Evolutionary conservation across 2,113 vertebrate genomes (phyloP), one percentile per base, ranked within the genome.

Genomic region (Typhlomys cinereus): DNA sequence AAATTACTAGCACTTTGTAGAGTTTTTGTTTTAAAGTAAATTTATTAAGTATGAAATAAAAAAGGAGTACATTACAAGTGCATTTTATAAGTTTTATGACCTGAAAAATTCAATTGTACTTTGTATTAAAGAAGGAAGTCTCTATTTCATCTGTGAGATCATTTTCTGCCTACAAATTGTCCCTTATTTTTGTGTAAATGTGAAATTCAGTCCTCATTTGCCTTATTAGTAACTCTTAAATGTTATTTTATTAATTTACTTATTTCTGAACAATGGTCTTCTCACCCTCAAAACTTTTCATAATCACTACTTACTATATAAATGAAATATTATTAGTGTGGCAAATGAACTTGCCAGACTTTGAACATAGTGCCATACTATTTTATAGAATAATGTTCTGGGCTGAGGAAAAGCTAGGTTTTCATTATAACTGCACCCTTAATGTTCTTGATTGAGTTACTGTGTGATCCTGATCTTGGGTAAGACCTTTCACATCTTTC

Each of bases 21-120:
- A n/a, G n/a, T n/a, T n/a, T n/a, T n/a, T n/a, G n/a, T n/a, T n/a
- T n/a, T n/a, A n/a, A n/a, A n/a, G n/a, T n/a, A n/a, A n/a, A n/a
- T n/a, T n/a, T n/a, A n/a, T n/a, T n/a, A n/a, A n/a, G n/a, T n/a
- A n/a, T n/a, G n/a, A n/a, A n/a, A n/a, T n/a, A n/a, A n/a, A n/a
- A n/a, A n/a, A n/a, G n/a, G n/a, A n/a, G n/a, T n/a, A n/a, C n/a
- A n/a, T n/a, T n/a, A n/a, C n/a, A n/a, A n/a, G n/a, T n/a, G n/a
- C n/a, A n/a, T n/a, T 90, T 74, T 61, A 54, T 4, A 85, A n/a
- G 13, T 79, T 81, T 96, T 83, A 23, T 69, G 59, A 54, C 7
- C 4, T 10, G 29, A 31, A 17, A 57, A 57, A 57, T 14, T 57
- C 7, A 57, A 57, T 57, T 90, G 9, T 39, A 67, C 21, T 39